A percentile compares a stretch with the other conserved stretches of the same genome.
Evolutionary conservation across 2,797 vertebrate species (phyloP).

Genomic region (Esox masquinongy): DNA sequence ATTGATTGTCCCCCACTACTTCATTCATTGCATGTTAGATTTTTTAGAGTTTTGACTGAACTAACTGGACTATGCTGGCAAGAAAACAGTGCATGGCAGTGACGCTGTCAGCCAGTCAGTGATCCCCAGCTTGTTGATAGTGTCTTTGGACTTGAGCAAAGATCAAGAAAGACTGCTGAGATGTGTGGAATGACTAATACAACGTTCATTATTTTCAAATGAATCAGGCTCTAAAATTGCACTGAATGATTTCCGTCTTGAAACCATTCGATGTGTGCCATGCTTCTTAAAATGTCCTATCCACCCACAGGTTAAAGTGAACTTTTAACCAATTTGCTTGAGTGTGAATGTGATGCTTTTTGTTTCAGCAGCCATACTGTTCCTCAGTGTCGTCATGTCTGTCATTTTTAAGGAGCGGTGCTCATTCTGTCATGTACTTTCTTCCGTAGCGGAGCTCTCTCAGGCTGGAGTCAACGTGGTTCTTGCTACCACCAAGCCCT

Average conservation of each 20-base stretch:
- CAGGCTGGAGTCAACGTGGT: constrained; percentile 67
- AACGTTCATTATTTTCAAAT: background rate
- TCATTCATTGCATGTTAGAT: constrained; percentile 44
- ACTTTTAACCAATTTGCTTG: background rate
- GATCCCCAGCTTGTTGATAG: background rate
- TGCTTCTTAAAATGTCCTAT: constrained; percentile 23
- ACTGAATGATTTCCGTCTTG: background rate
- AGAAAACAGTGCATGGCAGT: constrained; percentile 48
- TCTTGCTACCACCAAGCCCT: constrained; percentile 75
- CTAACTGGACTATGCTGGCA: constrained; percentile 4
- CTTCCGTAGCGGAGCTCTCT: constrained; percentile 77
- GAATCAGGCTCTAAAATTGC: background rate
- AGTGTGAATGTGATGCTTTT: background rate
- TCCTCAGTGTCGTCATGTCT: background rate
- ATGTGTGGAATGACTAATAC: background rate
- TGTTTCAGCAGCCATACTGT: background rate
- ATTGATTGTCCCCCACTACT: constrained; percentile 23
- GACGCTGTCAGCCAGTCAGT: background rate
- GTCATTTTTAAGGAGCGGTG: background rate
- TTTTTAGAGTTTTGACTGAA: constrained; percentile 29
- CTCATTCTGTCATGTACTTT: background rate
- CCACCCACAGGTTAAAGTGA: background rate
- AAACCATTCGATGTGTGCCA: background rate
- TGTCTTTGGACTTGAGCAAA: constrained; percentile 1
- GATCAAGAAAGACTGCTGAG: background rate